Evolutionary conservation across 2,113 vertebrate genomes (phyloP).

Genomic region (Rhea pennata): DNA sequence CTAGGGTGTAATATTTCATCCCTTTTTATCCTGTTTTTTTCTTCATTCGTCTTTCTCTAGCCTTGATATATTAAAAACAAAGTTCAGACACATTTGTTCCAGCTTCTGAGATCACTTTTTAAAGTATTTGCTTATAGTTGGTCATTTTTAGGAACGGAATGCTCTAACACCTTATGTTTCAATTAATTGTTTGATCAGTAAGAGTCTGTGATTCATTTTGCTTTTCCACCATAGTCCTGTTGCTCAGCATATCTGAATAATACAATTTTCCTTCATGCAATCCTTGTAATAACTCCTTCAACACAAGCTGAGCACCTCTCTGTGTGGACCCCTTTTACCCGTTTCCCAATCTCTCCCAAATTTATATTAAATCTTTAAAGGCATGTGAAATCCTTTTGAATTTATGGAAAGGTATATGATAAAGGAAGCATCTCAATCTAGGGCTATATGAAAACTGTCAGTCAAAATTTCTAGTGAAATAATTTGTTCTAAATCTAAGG

Average conservation of each 20-base stretch:
- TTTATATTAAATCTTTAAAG: not conserved
- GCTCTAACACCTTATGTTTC: not conserved
- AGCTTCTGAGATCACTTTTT: not conserved
- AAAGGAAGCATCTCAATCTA: not conserved
- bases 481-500: not conserved
- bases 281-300: not conserved
- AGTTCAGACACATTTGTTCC: not conserved
- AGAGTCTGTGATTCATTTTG: not conserved
- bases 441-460: not conserved
- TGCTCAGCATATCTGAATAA: not conserved
- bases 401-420: not conserved
- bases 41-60: not conserved
- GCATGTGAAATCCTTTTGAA: not conserved
- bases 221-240: not conserved
- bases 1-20: slow-evolving; percentile 20
- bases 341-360: not conserved
- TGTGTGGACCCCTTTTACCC: not conserved
- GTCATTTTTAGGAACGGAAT: not conserved
- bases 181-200: not conserved
- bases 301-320: not conserved
- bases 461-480: not conserved
- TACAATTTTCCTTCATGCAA: not conserved
- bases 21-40: not conserved
- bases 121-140: not conserved
- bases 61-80: not conserved